Evolutionary conservation across 2,113 vertebrate genomes (phyloP).

Genomic region (Mola mola): DNA sequence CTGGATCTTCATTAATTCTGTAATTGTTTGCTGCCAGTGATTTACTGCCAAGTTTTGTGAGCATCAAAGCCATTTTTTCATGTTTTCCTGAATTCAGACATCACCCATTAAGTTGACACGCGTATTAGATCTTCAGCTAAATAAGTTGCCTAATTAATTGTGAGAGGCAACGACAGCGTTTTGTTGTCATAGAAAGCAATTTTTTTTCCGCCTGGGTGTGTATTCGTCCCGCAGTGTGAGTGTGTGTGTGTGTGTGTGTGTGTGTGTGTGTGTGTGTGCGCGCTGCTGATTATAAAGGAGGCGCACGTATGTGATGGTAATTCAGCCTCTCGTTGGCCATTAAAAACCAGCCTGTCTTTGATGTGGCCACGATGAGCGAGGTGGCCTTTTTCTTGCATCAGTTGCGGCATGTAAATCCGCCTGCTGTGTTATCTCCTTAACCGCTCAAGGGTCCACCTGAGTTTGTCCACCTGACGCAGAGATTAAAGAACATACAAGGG

Average conservation of each 20-base stretch:
- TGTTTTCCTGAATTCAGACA: conserved; percentile 62
- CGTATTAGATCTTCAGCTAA: conserved; percentile 78
- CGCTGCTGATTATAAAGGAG: conserved; percentile 56
- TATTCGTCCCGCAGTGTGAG: conserved; percentile 1
- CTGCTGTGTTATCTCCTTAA: conserved; percentile 77
- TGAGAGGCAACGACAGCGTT: conserved; percentile 63
- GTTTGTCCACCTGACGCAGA: conserved; percentile 55
- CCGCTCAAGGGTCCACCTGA: conserved; percentile 74
- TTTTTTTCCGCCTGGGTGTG: conserved; percentile 21
- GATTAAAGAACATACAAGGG: conserved; percentile 46
- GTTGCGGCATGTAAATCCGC: conserved; percentile 74
- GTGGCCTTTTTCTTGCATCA: conserved; percentile 72
- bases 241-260: too few relatives aligned
- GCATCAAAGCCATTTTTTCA: conserved; percentile 81
- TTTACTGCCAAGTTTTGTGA: conserved; percentile 80
- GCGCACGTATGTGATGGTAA: conserved; percentile 68
- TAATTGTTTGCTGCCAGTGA: conserved; percentile 75
- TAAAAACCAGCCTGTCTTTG: conserved; percentile 80
- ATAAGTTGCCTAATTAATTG: conserved; percentile 79
- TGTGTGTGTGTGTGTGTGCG: conserved; percentile 22
- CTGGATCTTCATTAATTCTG: conserved; percentile 82
- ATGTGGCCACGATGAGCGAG: conserved; percentile 63
- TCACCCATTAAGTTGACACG: conserved; percentile 81
- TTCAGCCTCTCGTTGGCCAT: conserved; percentile 59
- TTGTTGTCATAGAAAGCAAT: conserved; percentile 64